Conservation (phyloP, 2,888 invertebrate genomes). For the Ormia ochracea region DNA sequence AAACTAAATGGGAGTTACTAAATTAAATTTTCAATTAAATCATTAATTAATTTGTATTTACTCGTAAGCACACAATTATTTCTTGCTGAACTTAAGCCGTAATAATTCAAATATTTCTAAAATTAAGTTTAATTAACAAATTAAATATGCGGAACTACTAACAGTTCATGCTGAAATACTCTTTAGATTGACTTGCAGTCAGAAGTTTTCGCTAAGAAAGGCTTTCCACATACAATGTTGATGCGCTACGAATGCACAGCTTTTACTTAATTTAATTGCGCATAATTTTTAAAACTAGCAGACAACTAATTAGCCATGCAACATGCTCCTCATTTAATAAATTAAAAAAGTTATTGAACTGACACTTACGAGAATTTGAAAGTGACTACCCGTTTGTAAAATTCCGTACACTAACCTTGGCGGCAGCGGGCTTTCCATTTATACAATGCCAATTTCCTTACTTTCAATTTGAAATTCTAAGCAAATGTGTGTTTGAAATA, state of each 20-base stretch:
- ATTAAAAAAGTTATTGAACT: conserved; percentile 52
- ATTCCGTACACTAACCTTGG: conserved; percentile 48
- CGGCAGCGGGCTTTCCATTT: neutral
- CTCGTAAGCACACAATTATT: too few relatives aligned
- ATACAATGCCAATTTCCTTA: conserved; percentile 50
- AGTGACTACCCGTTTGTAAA: neutral
- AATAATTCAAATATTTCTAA: too few relatives aligned
- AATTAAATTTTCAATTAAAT: too few relatives aligned
- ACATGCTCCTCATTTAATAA: conserved; percentile 26
- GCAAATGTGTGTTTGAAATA: conserved; percentile 3
- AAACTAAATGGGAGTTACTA: too few relatives aligned
- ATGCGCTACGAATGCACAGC: neutral
- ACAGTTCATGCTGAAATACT: too few relatives aligned
- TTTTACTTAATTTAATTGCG: conserved; percentile 33
- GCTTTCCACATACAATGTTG: too few relatives aligned
- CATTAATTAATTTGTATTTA: too few relatives aligned
- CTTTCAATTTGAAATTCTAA: conserved; percentile 37
- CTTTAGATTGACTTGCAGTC: too few relatives aligned
- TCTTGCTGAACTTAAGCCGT: too few relatives aligned
- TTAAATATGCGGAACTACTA: too few relatives aligned
- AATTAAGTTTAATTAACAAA: too few relatives aligned
- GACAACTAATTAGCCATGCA: conserved; percentile 35
- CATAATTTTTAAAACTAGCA: neutral
- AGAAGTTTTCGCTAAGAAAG: too few relatives aligned
- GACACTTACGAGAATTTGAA: conserved; percentile 27